Evolutionary conservation across 2,888 invertebrate species (phyloP), one percentile per base, ranked within the genome.

Genomic region (Drosophila colorata): DNA sequence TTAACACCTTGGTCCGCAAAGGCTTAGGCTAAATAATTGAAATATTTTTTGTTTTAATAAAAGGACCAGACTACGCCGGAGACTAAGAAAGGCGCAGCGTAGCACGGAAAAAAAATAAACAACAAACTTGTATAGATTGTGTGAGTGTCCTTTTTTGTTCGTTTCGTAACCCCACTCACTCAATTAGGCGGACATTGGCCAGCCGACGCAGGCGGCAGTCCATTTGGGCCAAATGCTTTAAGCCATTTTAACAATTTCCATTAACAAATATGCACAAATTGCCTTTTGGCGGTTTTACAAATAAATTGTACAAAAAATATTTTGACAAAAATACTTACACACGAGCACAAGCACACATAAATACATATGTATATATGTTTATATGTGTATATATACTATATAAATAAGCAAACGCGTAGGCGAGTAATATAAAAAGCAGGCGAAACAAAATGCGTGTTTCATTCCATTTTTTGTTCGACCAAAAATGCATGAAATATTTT

Each of bases 191-290:
- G 43, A 57, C 65, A 60, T 53, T 59, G 43, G 58, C 49, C 56
- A 48, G 74, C 41, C 46, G 14, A 38, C 16, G 16, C 37, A 23
- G 40, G 35, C 28, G 23, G 51, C 46, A 87, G 81, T 80, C 78
- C 70, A 82, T 86, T 87, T 76, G 82, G 70, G 76, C 68, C 70
- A 79, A 79, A 84, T 78, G 75, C 73, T 82, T 70, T 69, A 74
- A 82, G 68, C 87, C 87, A 90, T 91, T 91, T 89, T 71, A 91
- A 88, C 84, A 90, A 91, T 90, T 90, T 88, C 83, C 83, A 83
- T 90, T 90, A 90, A 90, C 87, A 90, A 90, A 90, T 89, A 86
- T 90, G 79, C 83, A 75, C 73, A 87, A 82, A 77, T 87, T 89
- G 88, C 84, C 87, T 88, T 88, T 86, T 78, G 86, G 88, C 87